These are phyloP conservation scores for Chloropsis cyanopogon DNA, from an alignment of 2,113 vertebrate species.

Conservation along the genomic window DNA sequence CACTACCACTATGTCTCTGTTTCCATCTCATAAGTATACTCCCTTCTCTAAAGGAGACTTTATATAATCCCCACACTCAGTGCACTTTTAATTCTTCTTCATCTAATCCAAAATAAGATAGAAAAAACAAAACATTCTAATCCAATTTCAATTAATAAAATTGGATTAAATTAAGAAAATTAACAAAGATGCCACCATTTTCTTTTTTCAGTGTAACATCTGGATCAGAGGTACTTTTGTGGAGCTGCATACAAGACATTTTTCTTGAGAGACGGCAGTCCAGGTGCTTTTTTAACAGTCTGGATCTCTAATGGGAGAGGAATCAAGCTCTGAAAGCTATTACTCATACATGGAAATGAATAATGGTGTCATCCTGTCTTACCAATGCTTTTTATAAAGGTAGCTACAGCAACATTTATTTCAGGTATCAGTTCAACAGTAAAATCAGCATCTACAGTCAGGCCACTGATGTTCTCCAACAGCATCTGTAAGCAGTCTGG, in stretches of 20 bases:
- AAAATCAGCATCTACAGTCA: conserved; percentile 47
- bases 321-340: neutral
- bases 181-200: neutral
- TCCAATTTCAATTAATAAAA: neutral
- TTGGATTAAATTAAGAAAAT: neutral
- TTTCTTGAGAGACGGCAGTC: neutral
- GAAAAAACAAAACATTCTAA: neutral
- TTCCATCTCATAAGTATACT: neutral
- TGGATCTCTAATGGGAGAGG: neutral
- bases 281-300: neutral
- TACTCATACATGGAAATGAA: neutral
- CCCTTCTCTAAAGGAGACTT: neutral
- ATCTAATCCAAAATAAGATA: neutral
- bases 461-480: conserved; percentile 74
- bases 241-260: neutral
- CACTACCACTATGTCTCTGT: neutral
- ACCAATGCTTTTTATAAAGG: conserved; percentile 76
- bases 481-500: conserved; percentile 63
- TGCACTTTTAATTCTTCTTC: neutral
- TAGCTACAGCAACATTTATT: conserved; percentile 67
- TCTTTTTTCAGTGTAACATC: neutral
- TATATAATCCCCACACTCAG: neutral
- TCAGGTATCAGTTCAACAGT: conserved; percentile 80
- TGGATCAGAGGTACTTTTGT: neutral
- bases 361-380: neutral